A percentile compares a stretch with the other conserved stretches of the same genome.
Evolutionary conservation across 2,888 invertebrate genomes (phyloP).

Genomic region (Polyploca ridens): DNA sequence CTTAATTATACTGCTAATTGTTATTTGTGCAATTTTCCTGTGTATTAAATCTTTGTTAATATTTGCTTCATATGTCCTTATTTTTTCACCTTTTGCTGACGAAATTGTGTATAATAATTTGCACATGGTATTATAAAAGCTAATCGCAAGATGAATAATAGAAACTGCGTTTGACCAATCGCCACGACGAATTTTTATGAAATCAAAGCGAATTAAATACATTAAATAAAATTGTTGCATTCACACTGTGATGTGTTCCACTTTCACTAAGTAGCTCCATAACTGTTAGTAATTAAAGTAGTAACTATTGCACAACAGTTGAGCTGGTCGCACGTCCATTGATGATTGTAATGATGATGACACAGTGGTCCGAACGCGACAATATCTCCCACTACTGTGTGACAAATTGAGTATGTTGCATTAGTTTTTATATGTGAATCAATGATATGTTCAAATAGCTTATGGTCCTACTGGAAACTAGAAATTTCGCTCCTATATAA

Average conservation of each 20-base stretch:
- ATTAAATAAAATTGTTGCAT: not conserved
- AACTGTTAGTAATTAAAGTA: not conserved
- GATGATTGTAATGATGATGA: conserved; percentile 25
- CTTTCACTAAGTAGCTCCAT: not conserved
- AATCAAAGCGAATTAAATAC: too few relatives aligned
- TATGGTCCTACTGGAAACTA: too few relatives aligned
- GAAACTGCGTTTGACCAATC: too few relatives aligned
- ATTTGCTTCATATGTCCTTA: not conserved
- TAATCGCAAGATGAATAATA: too few relatives aligned
- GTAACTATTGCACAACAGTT: conserved; percentile 8
- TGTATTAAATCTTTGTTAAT: not conserved
- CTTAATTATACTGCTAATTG: conserved; percentile 14
- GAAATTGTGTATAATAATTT: not conserved
- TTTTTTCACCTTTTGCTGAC: not conserved
- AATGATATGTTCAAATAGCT: too few relatives aligned
- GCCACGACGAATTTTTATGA: too few relatives aligned
- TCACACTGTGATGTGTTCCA: not conserved
- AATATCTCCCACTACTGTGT: conserved; percentile 36
- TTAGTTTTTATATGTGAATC: conserved; percentile 23
- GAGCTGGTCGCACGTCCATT: conserved; percentile 38
- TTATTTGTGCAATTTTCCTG: not conserved
- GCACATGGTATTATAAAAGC: not conserved
- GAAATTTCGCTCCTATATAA: too few relatives aligned
- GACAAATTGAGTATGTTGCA: too few relatives aligned
- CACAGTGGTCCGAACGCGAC: conserved; percentile 29